Base-by-base conservation (phyloP, 1,140 invertebrate species). In the Drosophila melanica region DNA sequence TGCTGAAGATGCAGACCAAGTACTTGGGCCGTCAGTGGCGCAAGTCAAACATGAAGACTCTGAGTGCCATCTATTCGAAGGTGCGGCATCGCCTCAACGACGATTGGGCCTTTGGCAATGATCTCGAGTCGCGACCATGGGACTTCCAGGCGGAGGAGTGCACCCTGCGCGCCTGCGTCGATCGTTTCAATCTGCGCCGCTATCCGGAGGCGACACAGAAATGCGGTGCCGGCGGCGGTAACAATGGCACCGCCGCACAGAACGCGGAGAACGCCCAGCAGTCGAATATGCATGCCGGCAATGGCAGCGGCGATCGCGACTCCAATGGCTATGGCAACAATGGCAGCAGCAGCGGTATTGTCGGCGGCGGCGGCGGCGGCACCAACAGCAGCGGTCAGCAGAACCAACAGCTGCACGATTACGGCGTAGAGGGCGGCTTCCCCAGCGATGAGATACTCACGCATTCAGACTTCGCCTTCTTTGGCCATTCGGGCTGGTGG, bases 41-140 rank as follows among this genome's bases (percentile, higher is more conserved):
- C 5, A 99, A 99, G 93, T 97, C 97, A 1, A 99, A 99, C 92
- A 99, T 99, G 98, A 99, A 99, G 92, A 99, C 98, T 0, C 98
- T 99, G 93, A 99, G 98, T 92, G 98, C 98, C 37, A 99, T 99
- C 91, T 99, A 99, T 93, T 96, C 98, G 55, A 99, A 99, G 94
- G 98, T 97, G 58, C 93, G 97, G 45, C 97, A 98, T 94, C 95
- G 97, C 53, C 93, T 99, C 1, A 99, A 99, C 90, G 99, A 99
- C 93, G 99, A 99, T 92, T 99, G 99, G 99, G 99, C 99, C 11
- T 99, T 97, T 94, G 99, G 98, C 37, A 99, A 99, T 94, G 97
- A 99, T 94, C 94, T 99, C 77, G 98, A 99, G 94, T 98, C 98
- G 5, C 94, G 98, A 76, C 98, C 98, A 4, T 99, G 98, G 98